Percentiles rank a stretch among this genome's conserved stretches.
These are phyloP conservation scores for Callopanchax toddi DNA, from an alignment of 2,113 vertebrate genomes.

Conservation along the genomic window DNA sequence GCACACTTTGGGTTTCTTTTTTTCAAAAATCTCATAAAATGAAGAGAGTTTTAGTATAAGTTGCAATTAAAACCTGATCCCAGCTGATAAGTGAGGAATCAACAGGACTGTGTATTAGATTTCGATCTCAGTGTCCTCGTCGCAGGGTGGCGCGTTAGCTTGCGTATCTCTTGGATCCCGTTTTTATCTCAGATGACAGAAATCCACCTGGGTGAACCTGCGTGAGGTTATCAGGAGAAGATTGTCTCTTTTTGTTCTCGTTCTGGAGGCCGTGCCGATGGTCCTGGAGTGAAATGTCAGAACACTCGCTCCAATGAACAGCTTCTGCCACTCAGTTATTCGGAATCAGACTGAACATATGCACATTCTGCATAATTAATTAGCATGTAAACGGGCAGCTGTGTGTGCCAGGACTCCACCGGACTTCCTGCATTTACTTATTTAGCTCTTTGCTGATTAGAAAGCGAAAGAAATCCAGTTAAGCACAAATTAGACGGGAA, in stretches of 20 bases:
- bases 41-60: no score
- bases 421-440: constrained; percentile 28
- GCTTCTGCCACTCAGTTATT: constrained; percentile 22
- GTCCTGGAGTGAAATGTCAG: constrained; percentile 18
- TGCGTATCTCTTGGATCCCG: background rate
- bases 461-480: background rate
- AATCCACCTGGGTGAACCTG: constrained; percentile 41
- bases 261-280: background rate
- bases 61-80: background rate
- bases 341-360: constrained; percentile 14
- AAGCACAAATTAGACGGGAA: background rate
- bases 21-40: no score
- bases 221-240: constrained; percentile 1
- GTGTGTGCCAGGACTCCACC: constrained; percentile 8
- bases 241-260: constrained; percentile 1
- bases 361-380: constrained; percentile 29
- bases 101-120: constrained; percentile 15
- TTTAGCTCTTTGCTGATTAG: constrained; percentile 8
- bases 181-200: constrained; percentile 21
- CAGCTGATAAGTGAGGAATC: background rate
- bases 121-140: constrained; percentile 23
- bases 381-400: constrained; percentile 39
- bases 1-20: background rate
- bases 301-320: constrained; percentile 11
- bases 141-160: constrained; percentile 12